phyloP scores from a whole-genome alignment of 2,888 invertebrate genomes.

The Tetragonisca angustula region DNA sequence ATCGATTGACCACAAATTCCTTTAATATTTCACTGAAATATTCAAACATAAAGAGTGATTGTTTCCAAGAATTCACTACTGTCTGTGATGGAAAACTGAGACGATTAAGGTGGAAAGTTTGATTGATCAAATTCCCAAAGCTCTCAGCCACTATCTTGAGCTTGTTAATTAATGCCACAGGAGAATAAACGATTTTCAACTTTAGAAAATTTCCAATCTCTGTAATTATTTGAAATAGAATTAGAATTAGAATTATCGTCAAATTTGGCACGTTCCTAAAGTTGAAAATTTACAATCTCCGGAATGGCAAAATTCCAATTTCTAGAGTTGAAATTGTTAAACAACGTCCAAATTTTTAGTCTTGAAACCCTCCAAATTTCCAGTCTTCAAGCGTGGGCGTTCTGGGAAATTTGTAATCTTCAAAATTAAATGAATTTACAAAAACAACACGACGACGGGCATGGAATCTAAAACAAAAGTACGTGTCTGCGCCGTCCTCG shows the following conservation, averaged over 20 bases:
- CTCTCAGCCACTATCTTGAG: not conserved
- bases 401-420: no score
- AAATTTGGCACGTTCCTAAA: no score
- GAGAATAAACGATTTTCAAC: no score
- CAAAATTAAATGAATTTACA: no score
- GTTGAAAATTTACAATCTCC: not conserved
- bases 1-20: slow-evolving; percentile 11
- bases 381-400: not conserved
- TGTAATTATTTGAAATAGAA: not conserved
- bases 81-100: not conserved
- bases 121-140: not conserved
- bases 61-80: not conserved
- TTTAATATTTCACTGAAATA: slow-evolving; percentile 4
- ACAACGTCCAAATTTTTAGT: not conserved
- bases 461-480: not conserved
- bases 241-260: no score
- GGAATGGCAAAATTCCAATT: not conserved
- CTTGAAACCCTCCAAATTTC: not conserved
- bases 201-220: not conserved
- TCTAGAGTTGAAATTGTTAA: not conserved
- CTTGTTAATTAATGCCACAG: no score
- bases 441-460: not conserved
- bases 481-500: slow-evolving; percentile 52
- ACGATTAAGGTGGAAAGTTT: not conserved
- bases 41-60: not conserved